Percentiles rank a stretch among this genome's conserved stretches.
Conservation (phyloP, 2,888 invertebrate genomes). For the Tetranychus truncatus region DNA sequence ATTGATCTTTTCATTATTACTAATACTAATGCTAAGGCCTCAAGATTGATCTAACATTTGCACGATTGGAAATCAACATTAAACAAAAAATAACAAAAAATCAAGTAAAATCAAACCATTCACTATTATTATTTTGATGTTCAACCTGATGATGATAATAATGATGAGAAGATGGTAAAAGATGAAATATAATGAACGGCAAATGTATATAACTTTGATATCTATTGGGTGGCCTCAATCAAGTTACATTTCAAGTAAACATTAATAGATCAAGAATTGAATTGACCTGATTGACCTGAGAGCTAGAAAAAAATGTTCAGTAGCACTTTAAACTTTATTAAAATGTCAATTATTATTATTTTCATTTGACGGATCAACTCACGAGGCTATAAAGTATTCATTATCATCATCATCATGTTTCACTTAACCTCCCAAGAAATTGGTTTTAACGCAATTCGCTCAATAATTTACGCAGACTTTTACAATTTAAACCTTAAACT, state of each 20-base stretch:
- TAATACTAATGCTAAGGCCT: background rate
- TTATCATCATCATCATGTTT: background rate
- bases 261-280: background rate
- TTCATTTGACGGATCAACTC: background rate
- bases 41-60: background rate
- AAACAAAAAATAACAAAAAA: too few species aligned
- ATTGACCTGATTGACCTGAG: background rate
- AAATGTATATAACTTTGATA: background rate
- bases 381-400: background rate
- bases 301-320: background rate
- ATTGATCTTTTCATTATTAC: slow-evolving; percentile 17
- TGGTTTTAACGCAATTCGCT: too few species aligned
- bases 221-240: slow-evolving; percentile 1
- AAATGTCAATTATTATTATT: background rate
- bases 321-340: background rate
- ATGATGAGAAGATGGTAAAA: too few species aligned
- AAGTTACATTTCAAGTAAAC: background rate
- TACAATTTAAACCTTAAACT: too few species aligned
- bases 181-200: background rate
- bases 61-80: background rate
- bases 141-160: background rate
- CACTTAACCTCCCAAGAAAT: background rate
- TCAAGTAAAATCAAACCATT: background rate
- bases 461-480: too few species aligned
- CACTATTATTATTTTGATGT: background rate